A percentile compares a stretch with the other conserved stretches of the same genome.
phyloP scores from a whole-genome alignment of 2,888 invertebrate species.

The Nycteola revayana region DNA sequence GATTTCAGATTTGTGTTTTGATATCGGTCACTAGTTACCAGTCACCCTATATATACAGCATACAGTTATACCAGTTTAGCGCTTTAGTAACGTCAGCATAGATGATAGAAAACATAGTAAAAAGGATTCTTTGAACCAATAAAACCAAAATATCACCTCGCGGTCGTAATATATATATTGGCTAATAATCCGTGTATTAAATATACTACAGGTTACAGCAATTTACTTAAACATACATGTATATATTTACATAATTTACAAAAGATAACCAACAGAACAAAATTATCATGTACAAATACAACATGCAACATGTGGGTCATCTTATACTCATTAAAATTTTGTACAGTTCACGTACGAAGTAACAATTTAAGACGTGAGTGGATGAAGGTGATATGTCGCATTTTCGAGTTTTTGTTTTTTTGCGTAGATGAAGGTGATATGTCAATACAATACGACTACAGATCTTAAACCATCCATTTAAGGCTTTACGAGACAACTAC shows the following conservation, averaged over 20 bases:
- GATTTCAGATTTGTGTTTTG: too few relatives aligned
- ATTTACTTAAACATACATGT: conserved; percentile 54
- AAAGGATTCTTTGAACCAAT: conserved; percentile 20
- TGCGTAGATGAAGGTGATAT: too few relatives aligned
- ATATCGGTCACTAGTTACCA: too few relatives aligned
- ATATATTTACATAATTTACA: conserved; percentile 74
- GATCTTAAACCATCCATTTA: too few relatives aligned
- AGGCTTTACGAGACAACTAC: too few relatives aligned
- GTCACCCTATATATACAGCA: conserved; percentile 32
- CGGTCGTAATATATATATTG: conserved; percentile 34
- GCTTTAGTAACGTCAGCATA: conserved; percentile 25
- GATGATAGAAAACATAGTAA: conserved; percentile 16
- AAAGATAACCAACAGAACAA: conserved; percentile 28
- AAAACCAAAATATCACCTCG: conserved; percentile 33
- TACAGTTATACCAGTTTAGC: conserved; percentile 20
- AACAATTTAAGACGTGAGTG: too few relatives aligned
- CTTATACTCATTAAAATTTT: conserved; percentile 29
- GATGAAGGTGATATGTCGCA: too few relatives aligned
- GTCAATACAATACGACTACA: too few relatives aligned
- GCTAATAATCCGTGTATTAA: conserved; percentile 32
- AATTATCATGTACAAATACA: conserved; percentile 18
- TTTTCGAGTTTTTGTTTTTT: too few relatives aligned
- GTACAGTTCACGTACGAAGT: conserved; percentile 11
- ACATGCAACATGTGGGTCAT: conserved; percentile 11
- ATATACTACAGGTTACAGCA: conserved; percentile 42